Conservation (phyloP, 2,113 vertebrate genomes). For the Mus spicilegus region DNA sequence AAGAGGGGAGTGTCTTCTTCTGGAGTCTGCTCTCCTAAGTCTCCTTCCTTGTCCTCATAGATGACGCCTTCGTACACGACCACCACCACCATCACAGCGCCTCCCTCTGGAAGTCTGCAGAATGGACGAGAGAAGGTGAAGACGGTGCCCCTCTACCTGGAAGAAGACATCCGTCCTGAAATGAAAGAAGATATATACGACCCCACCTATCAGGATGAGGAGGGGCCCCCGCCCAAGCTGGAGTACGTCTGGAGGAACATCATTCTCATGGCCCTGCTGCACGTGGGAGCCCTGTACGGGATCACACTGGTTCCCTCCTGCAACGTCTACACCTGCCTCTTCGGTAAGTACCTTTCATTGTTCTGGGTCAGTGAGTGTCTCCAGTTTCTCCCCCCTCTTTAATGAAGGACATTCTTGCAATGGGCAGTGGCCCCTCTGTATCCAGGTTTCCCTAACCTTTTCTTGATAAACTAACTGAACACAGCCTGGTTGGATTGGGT, state of each 20-base stretch:
- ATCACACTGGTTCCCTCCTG: slow-evolving; percentile 87
- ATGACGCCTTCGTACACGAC: neutral
- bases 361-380: too few species aligned
- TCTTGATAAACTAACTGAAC: neutral
- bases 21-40: neutral
- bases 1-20: neutral
- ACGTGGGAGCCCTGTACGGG: slow-evolving; percentile 88
- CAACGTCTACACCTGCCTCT: slow-evolving; percentile 89
- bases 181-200: slow-evolving; percentile 91
- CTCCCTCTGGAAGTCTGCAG: slow-evolving; percentile 71
- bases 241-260: slow-evolving; percentile 96
- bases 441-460: neutral
- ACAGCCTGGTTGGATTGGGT: neutral
- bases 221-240: slow-evolving; percentile 90
- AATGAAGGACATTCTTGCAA: neutral
- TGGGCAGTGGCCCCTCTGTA: neutral
- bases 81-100: slow-evolving; percentile 68
- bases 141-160: slow-evolving; percentile 68
- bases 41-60: neutral
- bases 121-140: slow-evolving; percentile 75
- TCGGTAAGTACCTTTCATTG: slow-evolving; percentile 88
- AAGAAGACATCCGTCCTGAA: slow-evolving; percentile 83
- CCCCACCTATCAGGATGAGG: slow-evolving; percentile 91
- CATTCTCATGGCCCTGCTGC: slow-evolving; percentile 92
- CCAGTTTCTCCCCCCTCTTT: neutral